These are phyloP conservation scores for Standfussiana lucernea DNA, from an alignment of 2,888 invertebrate genomes.

Conservation along the genomic window DNA sequence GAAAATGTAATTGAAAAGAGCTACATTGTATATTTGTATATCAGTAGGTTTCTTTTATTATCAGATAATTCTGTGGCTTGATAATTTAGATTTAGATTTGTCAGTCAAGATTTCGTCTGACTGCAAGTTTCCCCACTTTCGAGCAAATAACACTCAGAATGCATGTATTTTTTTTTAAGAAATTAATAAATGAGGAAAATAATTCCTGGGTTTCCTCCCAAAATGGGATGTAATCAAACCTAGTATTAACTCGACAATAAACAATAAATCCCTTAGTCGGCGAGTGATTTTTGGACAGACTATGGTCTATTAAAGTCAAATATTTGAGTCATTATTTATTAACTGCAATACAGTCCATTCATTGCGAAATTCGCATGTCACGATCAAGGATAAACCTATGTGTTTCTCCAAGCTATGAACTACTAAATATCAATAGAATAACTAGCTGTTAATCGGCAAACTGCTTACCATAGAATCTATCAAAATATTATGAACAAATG, in stretches of 20 bases:
- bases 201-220: background rate
- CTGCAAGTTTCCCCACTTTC: background rate
- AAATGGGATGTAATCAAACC: background rate
- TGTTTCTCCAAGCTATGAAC: background rate
- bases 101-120: background rate
- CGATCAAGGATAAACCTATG: slow-evolving; percentile 42
- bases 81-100: slow-evolving; percentile 13
- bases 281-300: background rate
- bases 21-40: background rate
- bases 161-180: background rate
- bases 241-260: background rate
- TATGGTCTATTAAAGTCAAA: background rate
- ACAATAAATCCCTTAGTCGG: background rate
- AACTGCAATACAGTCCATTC: slow-evolving; percentile 26
- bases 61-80: slow-evolving; percentile 26
- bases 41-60: slow-evolving; percentile 17
- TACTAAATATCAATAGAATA: background rate
- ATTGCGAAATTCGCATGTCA: slow-evolving; percentile 54
- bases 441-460: background rate
- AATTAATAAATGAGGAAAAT: background rate
- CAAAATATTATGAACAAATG: background rate
- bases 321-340: slow-evolving; percentile 10
- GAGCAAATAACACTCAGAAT: background rate
- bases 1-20: slow-evolving; percentile 14
- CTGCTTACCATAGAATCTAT: background rate